Conservation (phyloP, 2,888 invertebrate species). For the Eurytoma californica region DNA sequence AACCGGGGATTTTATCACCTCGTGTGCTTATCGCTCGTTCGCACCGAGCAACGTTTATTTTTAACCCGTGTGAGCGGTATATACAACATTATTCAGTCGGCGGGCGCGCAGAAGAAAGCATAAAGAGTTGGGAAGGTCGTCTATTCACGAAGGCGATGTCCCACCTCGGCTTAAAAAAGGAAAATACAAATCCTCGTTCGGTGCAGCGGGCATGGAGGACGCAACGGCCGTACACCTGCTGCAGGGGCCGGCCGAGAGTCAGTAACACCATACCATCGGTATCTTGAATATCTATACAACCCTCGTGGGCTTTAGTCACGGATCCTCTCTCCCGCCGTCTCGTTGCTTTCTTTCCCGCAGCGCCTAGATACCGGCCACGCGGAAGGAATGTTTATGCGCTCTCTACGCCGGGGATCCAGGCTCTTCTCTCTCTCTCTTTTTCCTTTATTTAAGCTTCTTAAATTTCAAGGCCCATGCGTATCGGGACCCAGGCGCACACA, state of each 20-base stretch:
- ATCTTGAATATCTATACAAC: slow-evolving; percentile 67
- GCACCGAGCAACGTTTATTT: too few relatives aligned
- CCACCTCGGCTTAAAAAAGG: slow-evolving; percentile 27
- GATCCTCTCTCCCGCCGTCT: slow-evolving; percentile 49
- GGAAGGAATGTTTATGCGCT: slow-evolving; percentile 53
- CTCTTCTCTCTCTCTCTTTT: background rate
- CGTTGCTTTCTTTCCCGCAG: slow-evolving; percentile 34
- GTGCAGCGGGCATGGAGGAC: background rate
- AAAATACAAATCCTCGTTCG: slow-evolving; percentile 21
- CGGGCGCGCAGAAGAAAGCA: background rate
- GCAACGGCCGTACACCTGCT: slow-evolving; percentile 66
- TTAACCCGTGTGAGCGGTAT: background rate
- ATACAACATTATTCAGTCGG: slow-evolving; percentile 8
- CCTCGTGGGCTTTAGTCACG: slow-evolving; percentile 59
- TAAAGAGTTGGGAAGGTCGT: slow-evolving; percentile 10
- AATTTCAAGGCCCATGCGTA: slow-evolving; percentile 47
- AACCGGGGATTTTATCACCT: slow-evolving; percentile 6
- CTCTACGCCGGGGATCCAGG: slow-evolving; percentile 13
- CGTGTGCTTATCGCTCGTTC: too few relatives aligned
- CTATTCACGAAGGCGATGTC: slow-evolving; percentile 16
- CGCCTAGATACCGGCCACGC: slow-evolving; percentile 22
- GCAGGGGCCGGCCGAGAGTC: slow-evolving; percentile 54
- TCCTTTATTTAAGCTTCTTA: slow-evolving; percentile 52
- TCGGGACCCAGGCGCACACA: slow-evolving; percentile 16
- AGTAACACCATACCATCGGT: slow-evolving; percentile 66